A percentile compares a stretch with the other conserved stretches of the same genome.
phyloP scores from a whole-genome alignment of 1,140 invertebrate species.

The Penaeus chinensis region DNA sequence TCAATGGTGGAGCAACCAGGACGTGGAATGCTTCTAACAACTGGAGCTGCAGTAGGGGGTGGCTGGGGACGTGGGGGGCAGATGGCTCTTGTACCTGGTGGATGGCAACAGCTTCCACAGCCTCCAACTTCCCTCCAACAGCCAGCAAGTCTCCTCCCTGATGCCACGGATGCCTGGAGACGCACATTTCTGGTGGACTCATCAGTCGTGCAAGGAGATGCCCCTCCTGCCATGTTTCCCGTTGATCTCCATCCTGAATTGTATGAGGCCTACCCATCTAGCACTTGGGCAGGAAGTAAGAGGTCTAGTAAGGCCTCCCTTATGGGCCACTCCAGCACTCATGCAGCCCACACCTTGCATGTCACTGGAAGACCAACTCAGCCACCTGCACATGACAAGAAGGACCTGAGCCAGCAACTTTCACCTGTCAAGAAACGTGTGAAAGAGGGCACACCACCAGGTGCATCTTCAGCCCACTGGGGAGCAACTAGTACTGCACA shows the following conservation, averaged over 20 bases:
- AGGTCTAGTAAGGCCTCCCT: constrained; percentile 61
- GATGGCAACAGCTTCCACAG: constrained; percentile 83
- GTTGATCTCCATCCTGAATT: constrained; percentile 59
- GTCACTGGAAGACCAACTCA: constrained; percentile 41
- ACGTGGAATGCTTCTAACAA: constrained; percentile 69
- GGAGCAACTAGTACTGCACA: constrained; percentile 31
- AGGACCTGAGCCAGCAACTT: constrained; percentile 86
- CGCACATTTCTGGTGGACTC: constrained; percentile 85
- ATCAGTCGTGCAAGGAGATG: constrained; percentile 74
- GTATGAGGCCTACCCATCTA: constrained; percentile 59
- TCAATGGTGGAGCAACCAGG: constrained; percentile 83
- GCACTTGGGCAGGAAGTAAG: constrained; percentile 54
- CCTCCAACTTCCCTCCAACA: constrained; percentile 77
- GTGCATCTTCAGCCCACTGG: constrained; percentile 53
- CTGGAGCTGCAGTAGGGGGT: constrained; percentile 60
- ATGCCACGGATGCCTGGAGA: constrained; percentile 80
- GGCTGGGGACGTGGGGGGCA: constrained; percentile 68
- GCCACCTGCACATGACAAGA: constrained; percentile 73
- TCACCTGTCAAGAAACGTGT: constrained; percentile 98
- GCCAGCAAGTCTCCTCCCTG: constrained; percentile 70
- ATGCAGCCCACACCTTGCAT: constrained; percentile 51
- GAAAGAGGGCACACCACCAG: constrained; percentile 83
- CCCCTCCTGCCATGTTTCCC: constrained; percentile 57
- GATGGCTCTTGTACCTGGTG: constrained; percentile 84
- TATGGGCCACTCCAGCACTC: constrained; percentile 50